Conservation (phyloP, 2,888 invertebrate species). For the Noctua janthe region DNA sequence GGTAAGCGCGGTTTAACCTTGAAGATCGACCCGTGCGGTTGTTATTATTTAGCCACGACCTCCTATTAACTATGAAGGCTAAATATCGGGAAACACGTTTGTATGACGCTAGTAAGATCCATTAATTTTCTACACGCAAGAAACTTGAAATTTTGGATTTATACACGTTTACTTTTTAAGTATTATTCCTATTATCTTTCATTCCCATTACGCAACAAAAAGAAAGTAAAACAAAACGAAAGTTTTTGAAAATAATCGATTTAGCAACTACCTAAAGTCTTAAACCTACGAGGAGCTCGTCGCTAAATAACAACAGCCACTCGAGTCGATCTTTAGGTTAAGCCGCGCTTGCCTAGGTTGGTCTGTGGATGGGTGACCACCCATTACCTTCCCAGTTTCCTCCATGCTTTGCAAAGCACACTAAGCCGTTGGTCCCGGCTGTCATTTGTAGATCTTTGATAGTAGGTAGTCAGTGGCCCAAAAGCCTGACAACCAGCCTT, state of each 20-base stretch:
- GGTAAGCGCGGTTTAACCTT: no score
- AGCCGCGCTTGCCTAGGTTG: background rate
- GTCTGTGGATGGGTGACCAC: background rate
- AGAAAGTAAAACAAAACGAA: slow-evolving; percentile 23
- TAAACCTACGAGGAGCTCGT: background rate
- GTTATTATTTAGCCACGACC: no score
- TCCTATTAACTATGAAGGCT: no score
- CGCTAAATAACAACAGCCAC: background rate
- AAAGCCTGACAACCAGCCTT: background rate
- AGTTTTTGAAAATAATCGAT: slow-evolving; percentile 39
- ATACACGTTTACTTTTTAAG: background rate
- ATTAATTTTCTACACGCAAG: background rate
- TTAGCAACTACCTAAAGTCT: background rate
- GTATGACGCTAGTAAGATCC: background rate
- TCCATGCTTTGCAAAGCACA: no score
- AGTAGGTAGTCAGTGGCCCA: background rate
- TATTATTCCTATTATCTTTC: no score
- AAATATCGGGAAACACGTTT: no score
- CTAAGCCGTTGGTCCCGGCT: background rate
- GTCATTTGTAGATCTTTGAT: background rate
- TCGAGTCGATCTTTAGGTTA: background rate
- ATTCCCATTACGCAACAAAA: slow-evolving; percentile 7
- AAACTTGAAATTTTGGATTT: background rate
- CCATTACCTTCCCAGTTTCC: no score
- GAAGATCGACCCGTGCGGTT: no score